A percentile compares a stretch with the other conserved stretches of the same genome.
These are phyloP conservation scores for Etheostoma perlongum DNA, from an alignment of 2,797 vertebrate species.

Conservation along the genomic window DNA sequence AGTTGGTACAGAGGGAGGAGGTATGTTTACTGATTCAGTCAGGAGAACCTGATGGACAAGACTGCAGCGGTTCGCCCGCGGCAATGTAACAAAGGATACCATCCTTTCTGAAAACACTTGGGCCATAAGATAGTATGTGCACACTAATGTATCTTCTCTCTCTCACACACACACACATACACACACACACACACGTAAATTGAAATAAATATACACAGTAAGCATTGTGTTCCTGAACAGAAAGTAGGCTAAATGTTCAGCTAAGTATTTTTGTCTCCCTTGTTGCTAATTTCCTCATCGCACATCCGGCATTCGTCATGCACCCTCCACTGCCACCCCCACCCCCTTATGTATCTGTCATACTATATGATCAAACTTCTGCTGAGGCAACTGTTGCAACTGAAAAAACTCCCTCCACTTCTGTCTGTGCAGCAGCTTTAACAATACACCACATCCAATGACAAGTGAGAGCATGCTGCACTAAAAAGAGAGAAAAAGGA, in stretches of 20 bases:
- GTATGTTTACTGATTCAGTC: conserved; percentile 80
- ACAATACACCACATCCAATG: conserved; percentile 3
- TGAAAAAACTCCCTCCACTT: conserved; percentile 30
- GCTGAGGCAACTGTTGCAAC: conserved; percentile 46
- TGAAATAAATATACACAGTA: conserved; percentile 17
- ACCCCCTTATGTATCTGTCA: conserved; percentile 34
- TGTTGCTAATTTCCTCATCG: conserved; percentile 75
- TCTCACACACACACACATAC: conserved; percentile 22
- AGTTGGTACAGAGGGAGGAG: conserved; percentile 56
- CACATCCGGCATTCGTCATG: conserved; percentile 63
- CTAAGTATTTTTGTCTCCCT: conserved; percentile 64
- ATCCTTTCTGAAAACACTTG: conserved; percentile 51
- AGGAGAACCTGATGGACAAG: conserved; percentile 84
- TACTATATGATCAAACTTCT: conserved; percentile 64
- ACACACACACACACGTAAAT: conserved; percentile 10
- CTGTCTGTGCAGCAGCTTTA: conserved; percentile 35
- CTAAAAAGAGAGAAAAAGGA: conserved; percentile 18
- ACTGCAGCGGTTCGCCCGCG: conserved; percentile 65
- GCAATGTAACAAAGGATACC: conserved; percentile 59
- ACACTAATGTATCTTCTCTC: conserved; percentile 13
- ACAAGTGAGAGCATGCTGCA: conserved; percentile 15
- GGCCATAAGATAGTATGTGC: conserved; percentile 30
- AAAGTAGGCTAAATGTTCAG: conserved; percentile 50
- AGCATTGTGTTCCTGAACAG: conserved; percentile 47
- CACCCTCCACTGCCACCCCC: background rate